These are phyloP conservation scores for Symphodus melops DNA, from an alignment of 2,113 vertebrate species.

Conservation along the genomic window DNA sequence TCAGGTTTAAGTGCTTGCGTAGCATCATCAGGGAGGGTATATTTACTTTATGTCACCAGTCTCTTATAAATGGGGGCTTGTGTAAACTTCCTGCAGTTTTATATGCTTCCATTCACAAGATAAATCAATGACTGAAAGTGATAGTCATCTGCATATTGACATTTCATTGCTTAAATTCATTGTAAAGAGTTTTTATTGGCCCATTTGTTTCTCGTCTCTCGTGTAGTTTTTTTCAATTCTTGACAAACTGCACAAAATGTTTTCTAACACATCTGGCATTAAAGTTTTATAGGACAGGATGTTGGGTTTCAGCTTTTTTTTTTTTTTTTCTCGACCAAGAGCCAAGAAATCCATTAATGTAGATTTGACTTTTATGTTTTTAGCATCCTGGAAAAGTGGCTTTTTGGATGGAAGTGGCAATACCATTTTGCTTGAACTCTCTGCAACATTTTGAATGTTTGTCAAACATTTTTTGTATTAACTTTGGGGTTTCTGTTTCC, in stretches of 20 bases:
- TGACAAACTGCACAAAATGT: neutral
- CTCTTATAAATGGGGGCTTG: constrained; percentile 66
- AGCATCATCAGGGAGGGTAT: constrained; percentile 21
- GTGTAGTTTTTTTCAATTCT: neutral
- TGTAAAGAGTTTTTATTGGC: constrained; percentile 29
- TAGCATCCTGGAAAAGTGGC: neutral
- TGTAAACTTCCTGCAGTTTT: constrained; percentile 81
- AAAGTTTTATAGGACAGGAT: neutral
- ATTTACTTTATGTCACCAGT: constrained; percentile 39
- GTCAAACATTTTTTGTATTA: neutral
- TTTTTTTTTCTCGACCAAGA: neutral
- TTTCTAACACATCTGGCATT: neutral
- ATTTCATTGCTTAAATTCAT: constrained; percentile 65
- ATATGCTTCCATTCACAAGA: constrained; percentile 76
- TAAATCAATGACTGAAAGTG: constrained; percentile 69
- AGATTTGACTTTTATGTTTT: neutral
- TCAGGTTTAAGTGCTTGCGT: constrained; percentile 60
- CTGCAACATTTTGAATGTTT: no score
- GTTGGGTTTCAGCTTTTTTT: neutral
- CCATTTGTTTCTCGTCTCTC: constrained; percentile 45
- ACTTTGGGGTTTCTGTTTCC: neutral
- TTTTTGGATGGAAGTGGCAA: no score
- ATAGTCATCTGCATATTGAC: constrained; percentile 58
- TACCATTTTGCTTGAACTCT: no score
- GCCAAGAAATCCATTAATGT: neutral